These are phyloP conservation scores for Hippoglossus stenolepis DNA, from an alignment of 2,113 vertebrate genomes.

Conservation along the genomic window DNA sequence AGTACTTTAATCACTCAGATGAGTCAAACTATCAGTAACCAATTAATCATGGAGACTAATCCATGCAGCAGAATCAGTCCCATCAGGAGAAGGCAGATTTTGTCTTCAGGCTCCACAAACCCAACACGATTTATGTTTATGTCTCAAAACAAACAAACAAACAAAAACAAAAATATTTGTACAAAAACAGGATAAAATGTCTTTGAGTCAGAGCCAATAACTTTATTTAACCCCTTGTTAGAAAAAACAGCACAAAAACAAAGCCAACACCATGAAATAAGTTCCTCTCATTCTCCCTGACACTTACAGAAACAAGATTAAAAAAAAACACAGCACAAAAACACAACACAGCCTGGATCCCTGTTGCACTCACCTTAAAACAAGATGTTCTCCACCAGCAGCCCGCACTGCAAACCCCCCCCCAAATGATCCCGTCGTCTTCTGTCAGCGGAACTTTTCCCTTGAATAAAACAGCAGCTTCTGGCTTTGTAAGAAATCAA, in stretches of 20 bases:
- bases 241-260: background rate
- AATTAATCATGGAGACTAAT: slow-evolving; percentile 23
- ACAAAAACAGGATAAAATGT: background rate
- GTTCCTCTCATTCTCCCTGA: background rate
- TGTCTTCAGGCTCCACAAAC: background rate
- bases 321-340: background rate
- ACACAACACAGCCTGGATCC: background rate
- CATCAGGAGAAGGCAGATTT: background rate
- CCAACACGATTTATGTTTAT: background rate
- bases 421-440: slow-evolving; percentile 2
- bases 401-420: slow-evolving; percentile 8
- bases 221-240: too few relatives aligned
- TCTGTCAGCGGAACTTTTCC: background rate
- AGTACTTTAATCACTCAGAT: slow-evolving; percentile 18
- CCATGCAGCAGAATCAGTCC: background rate
- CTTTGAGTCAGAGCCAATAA: too few relatives aligned
- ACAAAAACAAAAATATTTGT: background rate
- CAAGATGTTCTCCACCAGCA: slow-evolving; percentile 30
- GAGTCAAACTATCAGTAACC: slow-evolving; percentile 37
- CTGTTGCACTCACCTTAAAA: slow-evolving; percentile 58
- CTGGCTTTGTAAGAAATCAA: too few relatives aligned
- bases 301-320: background rate
- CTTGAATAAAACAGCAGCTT: too few relatives aligned
- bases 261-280: background rate
- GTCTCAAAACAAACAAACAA: background rate